A percentile compares a stretch with the other conserved stretches of the same genome.
phyloP scores from a whole-genome alignment of 2,113 vertebrate genomes.

The Gobiocypris rarus region DNA sequence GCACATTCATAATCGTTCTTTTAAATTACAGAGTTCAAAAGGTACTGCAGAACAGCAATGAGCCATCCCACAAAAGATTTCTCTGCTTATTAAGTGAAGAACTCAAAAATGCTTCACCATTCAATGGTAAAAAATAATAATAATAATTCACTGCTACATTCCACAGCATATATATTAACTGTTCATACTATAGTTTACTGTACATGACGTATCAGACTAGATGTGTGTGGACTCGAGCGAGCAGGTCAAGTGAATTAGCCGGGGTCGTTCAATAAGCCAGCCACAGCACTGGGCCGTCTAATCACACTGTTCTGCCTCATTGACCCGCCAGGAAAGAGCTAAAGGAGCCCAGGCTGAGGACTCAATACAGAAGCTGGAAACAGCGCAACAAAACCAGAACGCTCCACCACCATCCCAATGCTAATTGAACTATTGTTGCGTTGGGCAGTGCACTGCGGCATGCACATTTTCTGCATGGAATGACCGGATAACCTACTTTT shows the following conservation, averaged over 20 bases:
- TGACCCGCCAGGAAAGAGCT: conserved; percentile 50
- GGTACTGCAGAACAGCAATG: background rate
- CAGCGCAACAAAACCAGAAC: background rate
- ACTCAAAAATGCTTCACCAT: background rate
- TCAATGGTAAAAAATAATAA: background rate
- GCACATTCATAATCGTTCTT: background rate
- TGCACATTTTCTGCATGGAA: background rate
- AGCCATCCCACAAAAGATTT: background rate
- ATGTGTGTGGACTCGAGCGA: conserved; percentile 48
- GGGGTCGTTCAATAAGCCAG: conserved; percentile 58
- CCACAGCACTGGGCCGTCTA: conserved; percentile 49
- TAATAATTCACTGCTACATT: background rate
- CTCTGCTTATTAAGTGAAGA: background rate
- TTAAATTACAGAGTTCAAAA: background rate
- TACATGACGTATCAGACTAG: background rate
- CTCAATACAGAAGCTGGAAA: conserved; percentile 1
- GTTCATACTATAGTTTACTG: background rate
- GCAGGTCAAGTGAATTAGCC: conserved; percentile 59
- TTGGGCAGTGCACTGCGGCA: background rate
- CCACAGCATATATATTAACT: background rate
- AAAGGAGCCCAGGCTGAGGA: conserved; percentile 34
- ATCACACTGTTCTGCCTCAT: conserved; percentile 61
- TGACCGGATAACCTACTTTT: background rate
- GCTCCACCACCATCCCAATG: background rate
- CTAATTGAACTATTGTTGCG: background rate